These are phyloP conservation scores for Trichopria drosophilae DNA, from an alignment of 2,888 invertebrate genomes.

Conservation along the genomic window DNA sequence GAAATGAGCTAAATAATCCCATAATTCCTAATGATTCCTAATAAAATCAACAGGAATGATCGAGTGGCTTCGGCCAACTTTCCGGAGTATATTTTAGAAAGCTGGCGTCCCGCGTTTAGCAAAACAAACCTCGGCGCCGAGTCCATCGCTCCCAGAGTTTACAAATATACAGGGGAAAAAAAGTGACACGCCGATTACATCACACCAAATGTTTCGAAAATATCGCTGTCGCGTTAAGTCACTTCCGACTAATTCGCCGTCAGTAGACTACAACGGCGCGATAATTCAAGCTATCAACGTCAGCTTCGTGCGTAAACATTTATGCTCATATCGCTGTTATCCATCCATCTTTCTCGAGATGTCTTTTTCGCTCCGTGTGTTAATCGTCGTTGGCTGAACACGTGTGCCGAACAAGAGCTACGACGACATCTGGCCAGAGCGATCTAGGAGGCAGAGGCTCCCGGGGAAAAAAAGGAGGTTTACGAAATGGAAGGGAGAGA, in stretches of 20 bases:
- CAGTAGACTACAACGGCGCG: slow-evolving; percentile 16
- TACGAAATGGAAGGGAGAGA: slow-evolving; percentile 17
- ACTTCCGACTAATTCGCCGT: slow-evolving; percentile 8
- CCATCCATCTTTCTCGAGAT: slow-evolving; percentile 30
- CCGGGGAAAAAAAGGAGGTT: too few relatives aligned
- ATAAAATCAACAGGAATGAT: too few relatives aligned
- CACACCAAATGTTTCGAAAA: too few relatives aligned
- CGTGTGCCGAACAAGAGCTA: slow-evolving; percentile 38
- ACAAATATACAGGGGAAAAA: too few relatives aligned
- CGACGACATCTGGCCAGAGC: slow-evolving; percentile 40
- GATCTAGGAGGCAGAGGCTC: slow-evolving; percentile 30
- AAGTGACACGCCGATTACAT: slow-evolving; percentile 8
- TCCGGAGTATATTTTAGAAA: too few relatives aligned
- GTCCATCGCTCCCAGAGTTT: too few relatives aligned
- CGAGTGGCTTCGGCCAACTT: too few relatives aligned
- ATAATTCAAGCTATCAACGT: slow-evolving; percentile 45
- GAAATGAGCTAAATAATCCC: too few relatives aligned
- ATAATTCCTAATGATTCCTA: too few relatives aligned
- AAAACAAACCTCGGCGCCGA: too few relatives aligned
- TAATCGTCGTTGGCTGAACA: slow-evolving; percentile 39
- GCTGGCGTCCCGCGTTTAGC: too few relatives aligned
- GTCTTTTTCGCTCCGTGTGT: slow-evolving; percentile 27
- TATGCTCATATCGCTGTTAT: slow-evolving; percentile 42
- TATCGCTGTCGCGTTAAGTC: too few relatives aligned
- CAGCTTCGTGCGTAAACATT: slow-evolving; percentile 44